Base-by-base conservation (phyloP, 30 jellyfish, hydroid and myxozoan species). In the Sanderia malayensis region DNA sequence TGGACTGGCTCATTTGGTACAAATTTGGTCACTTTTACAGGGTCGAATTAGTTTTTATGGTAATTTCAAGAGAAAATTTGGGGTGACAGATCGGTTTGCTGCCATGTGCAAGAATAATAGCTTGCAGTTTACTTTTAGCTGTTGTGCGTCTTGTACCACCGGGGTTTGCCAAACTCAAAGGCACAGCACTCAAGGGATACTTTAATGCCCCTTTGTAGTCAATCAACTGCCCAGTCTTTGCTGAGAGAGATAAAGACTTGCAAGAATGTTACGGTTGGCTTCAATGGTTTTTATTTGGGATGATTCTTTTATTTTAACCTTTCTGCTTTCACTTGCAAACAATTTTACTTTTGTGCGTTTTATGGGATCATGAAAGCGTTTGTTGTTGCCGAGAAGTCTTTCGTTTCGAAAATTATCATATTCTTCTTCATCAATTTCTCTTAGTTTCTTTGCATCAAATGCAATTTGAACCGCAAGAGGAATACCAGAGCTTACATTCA, bases 81-180 rank as follows among this genome's bases (percentile, higher is more conserved):
- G n/a, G n/a, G n/a, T n/a, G n/a, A n/a, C n/a, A n/a, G n/a, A n/a
- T n/a, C n/a, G n/a, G n/a, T n/a, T n/a, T n/a, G n/a, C n/a, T n/a
- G n/a, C n/a, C n/a, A n/a, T n/a, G n/a, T n/a, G n/a, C n/a, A n/a
- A n/a, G n/a, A n/a, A 68, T 52, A 4, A 80, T 57, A 27, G 32
- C 27, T 34, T 31, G 76, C 46, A 66, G 26, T 64, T 33, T 61
- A 55, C 89, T 76, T 45, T 79, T 79, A 23, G 58, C 23, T 41
- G 89, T 65, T n/a, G 76, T 19, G 29, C 61, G n/a, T 1, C 59
- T 33, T 21, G 89, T 2, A 27, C 86, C 92, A 79, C 67, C 85
- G 6, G 92, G 92, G 67, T 52, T 66, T 0, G 92, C 87, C 1
- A 79, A 25, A 49, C 67, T 66, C 23, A 67, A 47, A 2, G 92